phyloP scores from a whole-genome alignment of 2,888 invertebrate species.

The Drosophila tanythrix region DNA sequence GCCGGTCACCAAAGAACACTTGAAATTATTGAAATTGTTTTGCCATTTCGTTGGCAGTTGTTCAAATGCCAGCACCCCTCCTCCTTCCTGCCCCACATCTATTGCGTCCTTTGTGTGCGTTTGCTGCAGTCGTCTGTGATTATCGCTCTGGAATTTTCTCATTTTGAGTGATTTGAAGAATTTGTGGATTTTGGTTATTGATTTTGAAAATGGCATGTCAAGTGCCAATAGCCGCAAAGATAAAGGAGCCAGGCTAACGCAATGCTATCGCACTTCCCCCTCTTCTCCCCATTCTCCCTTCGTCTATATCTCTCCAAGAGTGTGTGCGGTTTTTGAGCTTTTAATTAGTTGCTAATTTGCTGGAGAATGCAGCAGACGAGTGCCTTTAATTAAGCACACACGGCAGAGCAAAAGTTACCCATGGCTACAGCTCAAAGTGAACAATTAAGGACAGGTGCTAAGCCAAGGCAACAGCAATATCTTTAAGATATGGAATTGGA shows the following conservation, averaged over 20 bases:
- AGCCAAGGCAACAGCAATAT: background rate
- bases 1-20: conserved; percentile 76
- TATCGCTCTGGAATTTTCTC: conserved; percentile 77
- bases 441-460: background rate
- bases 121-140: conserved; percentile 67
- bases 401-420: conserved; percentile 14
- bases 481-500: background rate
- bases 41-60: conserved; percentile 63
- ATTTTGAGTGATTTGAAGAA: conserved; percentile 78
- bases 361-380: conserved; percentile 51
- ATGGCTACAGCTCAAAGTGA: conserved; percentile 6
- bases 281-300: background rate
- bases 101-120: conserved; percentile 37
- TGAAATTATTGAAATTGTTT: conserved; percentile 81
- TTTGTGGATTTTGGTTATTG: conserved; percentile 81
- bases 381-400: conserved; percentile 45
- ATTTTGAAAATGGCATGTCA: conserved; percentile 66
- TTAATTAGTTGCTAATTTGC: conserved; percentile 79
- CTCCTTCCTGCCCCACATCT: conserved; percentile 2
- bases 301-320: conserved; percentile 9
- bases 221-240: conserved; percentile 43
- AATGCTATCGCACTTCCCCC: conserved; percentile 5
- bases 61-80: background rate
- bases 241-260: background rate
- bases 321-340: conserved; percentile 62